Conservation (phyloP, 2,113 vertebrate genomes). For the Otocyon megalotis region DNA sequence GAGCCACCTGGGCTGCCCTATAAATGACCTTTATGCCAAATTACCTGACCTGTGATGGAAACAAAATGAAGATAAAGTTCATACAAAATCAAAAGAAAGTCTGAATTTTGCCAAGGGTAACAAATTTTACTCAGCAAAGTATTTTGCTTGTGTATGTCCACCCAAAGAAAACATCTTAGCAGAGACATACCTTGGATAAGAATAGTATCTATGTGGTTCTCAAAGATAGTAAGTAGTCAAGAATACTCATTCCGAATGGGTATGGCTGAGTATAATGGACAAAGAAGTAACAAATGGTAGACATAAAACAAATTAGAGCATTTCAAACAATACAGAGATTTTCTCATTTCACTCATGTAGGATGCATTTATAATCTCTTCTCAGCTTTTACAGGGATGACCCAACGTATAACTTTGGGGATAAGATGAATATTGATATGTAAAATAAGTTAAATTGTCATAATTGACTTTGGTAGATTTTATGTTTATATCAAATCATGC, state of each 20-base stretch:
- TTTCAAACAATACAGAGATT: neutral
- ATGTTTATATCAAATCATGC: neutral
- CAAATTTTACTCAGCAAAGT: neutral
- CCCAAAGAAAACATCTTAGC: neutral
- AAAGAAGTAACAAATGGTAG: neutral
- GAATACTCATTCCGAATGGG: neutral
- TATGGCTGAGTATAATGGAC: neutral
- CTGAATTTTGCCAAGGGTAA: neutral
- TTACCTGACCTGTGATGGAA: neutral
- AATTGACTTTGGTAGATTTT: neutral
- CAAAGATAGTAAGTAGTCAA: neutral
- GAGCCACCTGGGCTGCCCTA: no score
- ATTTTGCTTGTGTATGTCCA: neutral
- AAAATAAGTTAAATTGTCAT: neutral
- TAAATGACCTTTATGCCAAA: neutral
- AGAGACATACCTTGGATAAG: neutral
- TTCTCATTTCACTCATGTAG: neutral
- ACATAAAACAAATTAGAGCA: neutral
- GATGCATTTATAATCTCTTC: neutral
- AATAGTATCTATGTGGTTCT: neutral
- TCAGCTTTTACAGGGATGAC: neutral
- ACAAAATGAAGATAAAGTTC: neutral
- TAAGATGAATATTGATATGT: neutral
- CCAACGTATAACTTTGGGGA: neutral
- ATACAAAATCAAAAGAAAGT: neutral